These are phyloP conservation scores for Pterostichus madidus DNA, from an alignment of 2,888 invertebrate genomes.

Conservation along the genomic window DNA sequence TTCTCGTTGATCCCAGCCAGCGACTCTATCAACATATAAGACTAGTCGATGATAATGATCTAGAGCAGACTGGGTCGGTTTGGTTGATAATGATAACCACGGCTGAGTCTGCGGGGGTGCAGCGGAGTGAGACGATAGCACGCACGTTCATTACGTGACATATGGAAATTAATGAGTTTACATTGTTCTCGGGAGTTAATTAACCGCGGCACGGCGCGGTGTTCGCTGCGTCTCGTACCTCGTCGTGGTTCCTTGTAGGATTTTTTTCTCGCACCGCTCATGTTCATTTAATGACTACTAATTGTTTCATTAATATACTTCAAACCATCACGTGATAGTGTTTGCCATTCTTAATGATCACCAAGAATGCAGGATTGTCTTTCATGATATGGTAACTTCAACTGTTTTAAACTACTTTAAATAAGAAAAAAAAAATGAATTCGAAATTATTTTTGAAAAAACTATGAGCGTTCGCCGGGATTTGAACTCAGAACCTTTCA, in stretches of 20 bases:
- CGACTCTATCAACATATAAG: no score
- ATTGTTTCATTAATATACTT: constrained; percentile 58
- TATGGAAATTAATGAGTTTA: constrained; percentile 54
- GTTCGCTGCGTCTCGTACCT: neutral
- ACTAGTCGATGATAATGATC: no score
- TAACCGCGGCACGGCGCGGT: neutral
- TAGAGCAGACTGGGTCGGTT: no score
- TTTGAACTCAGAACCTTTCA: no score
- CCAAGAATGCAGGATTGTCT: neutral
- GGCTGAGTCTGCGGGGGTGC: neutral
- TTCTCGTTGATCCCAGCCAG: no score
- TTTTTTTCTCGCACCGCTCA: constrained; percentile 26
- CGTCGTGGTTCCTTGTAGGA: constrained; percentile 25
- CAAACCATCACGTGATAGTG: constrained; percentile 11
- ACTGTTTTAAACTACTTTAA: no score
- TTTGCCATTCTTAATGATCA: constrained; percentile 36
- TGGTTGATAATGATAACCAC: no score
- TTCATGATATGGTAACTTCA: neutral
- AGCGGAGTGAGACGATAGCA: neutral
- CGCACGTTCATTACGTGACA: constrained; percentile 55
- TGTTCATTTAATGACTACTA: constrained; percentile 56
- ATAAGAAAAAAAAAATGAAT: no score
- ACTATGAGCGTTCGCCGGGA: no score
- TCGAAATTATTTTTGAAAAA: no score
- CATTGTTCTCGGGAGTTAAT: constrained; percentile 55